Evolutionary conservation across 2,888 invertebrate species (phyloP).

Genomic region (Drosophila barbarae): DNA sequence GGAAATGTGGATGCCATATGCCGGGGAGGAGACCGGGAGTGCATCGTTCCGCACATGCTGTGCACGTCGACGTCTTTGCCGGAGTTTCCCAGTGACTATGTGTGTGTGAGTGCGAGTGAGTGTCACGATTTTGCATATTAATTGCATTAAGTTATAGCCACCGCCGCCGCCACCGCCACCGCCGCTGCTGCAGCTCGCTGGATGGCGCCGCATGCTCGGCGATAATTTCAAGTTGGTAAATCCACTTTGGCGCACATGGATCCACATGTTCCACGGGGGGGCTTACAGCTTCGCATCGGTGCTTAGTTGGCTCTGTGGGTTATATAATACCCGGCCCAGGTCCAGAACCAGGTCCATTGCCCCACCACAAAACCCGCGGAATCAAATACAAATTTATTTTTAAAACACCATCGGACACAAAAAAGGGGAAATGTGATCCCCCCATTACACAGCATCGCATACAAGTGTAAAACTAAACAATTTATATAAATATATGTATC

Average conservation of each 20-base stretch:
- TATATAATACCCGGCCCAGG: constrained; percentile 14
- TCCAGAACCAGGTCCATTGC: not conserved
- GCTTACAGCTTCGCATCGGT: constrained; percentile 37
- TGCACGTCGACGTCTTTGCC: constrained; percentile 57
- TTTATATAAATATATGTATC: constrained; percentile 12
- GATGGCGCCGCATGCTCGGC: constrained; percentile 70
- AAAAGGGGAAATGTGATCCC: constrained; percentile 57
- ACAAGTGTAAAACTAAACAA: constrained; percentile 11
- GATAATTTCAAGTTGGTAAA: constrained; percentile 73
- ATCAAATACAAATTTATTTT: constrained; percentile 56
- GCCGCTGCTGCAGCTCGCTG: constrained; percentile 14
- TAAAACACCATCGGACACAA: constrained; percentile 52
- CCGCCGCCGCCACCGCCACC: constrained; percentile 32
- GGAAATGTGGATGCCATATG: constrained; percentile 28
- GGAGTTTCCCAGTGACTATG: constrained; percentile 4
- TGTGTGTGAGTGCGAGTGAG: constrained; percentile 29
- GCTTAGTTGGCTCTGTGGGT: constrained; percentile 55
- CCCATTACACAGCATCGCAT: constrained; percentile 31
- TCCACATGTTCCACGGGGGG: constrained; percentile 60
- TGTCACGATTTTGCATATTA: constrained; percentile 78
- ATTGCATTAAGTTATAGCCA: constrained; percentile 77
- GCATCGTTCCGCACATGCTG: constrained; percentile 74
- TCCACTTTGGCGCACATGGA: constrained; percentile 75
- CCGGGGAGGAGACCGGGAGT: constrained; percentile 42
- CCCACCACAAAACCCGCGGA: constrained; percentile 10